Evolutionary conservation across 2,888 invertebrate species (phyloP).

Genomic region (Oscheius onirici): DNA sequence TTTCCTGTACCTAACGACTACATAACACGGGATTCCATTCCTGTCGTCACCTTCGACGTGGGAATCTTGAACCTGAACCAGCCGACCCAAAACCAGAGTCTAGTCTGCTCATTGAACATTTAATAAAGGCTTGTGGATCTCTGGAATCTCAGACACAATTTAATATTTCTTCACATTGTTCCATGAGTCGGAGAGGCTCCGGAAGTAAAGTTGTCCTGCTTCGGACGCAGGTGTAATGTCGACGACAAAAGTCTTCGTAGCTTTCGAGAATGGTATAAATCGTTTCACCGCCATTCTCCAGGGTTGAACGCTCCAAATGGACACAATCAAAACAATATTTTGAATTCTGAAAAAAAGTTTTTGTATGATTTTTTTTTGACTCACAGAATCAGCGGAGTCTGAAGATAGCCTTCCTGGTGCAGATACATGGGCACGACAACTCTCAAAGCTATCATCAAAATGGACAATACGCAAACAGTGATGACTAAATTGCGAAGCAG

Average conservation of each 20-base stretch:
- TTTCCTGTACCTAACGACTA: conserved; percentile 12
- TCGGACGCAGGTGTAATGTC: neutral
- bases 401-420: neutral
- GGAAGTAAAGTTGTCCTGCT: neutral
- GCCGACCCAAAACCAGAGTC: neutral
- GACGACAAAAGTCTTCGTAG: neutral
- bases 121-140: neutral
- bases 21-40: conserved; percentile 9
- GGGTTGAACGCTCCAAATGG: neutral
- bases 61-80: conserved; percentile 11
- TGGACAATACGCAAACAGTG: neutral
- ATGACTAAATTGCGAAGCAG: neutral
- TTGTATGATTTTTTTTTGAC: neutral
- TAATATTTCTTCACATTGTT: neutral
- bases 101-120: neutral
- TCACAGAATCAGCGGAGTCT: neutral
- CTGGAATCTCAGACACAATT: neutral
- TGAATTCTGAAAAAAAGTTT: neutral
- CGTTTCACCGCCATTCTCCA: neutral
- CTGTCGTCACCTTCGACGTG: conserved; percentile 2
- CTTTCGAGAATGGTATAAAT: neutral
- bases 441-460: neutral
- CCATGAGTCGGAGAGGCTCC: neutral
- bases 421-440: neutral
- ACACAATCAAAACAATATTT: neutral